Evolutionary conservation across 1,140 invertebrate genomes (phyloP).

Genomic region (Drosophila littoralis): DNA sequence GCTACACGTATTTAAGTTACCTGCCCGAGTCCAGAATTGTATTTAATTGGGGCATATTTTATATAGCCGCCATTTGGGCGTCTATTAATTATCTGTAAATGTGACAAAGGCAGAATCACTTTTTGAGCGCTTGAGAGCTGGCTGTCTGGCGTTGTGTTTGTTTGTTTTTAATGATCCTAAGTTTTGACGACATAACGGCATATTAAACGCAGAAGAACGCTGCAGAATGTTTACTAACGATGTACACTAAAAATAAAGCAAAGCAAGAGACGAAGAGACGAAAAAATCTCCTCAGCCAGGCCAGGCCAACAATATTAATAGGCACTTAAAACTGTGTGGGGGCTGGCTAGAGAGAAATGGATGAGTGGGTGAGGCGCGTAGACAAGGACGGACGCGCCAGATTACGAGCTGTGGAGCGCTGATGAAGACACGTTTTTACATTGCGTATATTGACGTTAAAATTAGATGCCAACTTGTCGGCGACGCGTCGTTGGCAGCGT

Average conservation of each 20-base stretch:
- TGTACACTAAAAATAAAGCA: constrained; percentile 77
- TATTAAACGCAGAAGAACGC: constrained; percentile 71
- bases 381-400: constrained; percentile 34
- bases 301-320: constrained; percentile 73
- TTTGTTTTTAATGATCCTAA: constrained; percentile 70
- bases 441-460: constrained; percentile 82
- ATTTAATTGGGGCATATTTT: constrained; percentile 73
- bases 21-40: constrained; percentile 25
- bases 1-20: background rate
- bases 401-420: constrained; percentile 62
- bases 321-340: constrained; percentile 66
- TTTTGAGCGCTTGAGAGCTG: constrained; percentile 18
- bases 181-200: constrained; percentile 78
- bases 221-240: constrained; percentile 48
- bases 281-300: constrained; percentile 53
- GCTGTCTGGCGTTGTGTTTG: background rate
- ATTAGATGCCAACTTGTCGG: constrained; percentile 81
- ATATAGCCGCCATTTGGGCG: constrained; percentile 55
- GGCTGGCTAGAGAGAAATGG: background rate
- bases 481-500: constrained; percentile 33
- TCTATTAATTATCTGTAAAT: constrained; percentile 71
- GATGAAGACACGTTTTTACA: constrained; percentile 81
- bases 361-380: background rate
- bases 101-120: constrained; percentile 46
- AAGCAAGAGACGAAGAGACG: constrained; percentile 38